Evolutionary conservation across 2,888 invertebrate genomes (phyloP), one percentile per base, ranked within the genome.

Genomic region (Heteromyza rotundicornis): DNA sequence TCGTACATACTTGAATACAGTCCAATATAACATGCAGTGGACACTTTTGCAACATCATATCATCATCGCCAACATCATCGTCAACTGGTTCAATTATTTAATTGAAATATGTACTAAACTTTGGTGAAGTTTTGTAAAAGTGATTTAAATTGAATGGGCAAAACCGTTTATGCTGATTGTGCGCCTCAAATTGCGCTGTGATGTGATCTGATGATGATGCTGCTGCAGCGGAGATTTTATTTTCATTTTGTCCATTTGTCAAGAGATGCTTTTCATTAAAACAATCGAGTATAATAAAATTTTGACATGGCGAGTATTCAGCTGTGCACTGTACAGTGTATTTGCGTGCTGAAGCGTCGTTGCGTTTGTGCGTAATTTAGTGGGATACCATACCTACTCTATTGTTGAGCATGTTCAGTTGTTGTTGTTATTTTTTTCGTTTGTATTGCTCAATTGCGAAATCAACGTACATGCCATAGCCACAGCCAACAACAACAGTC

Each of bases 51-150:
- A 27, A 27, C 27, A 27, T 40, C n/a, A 40, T n/a, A n/a, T n/a
- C n/a, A n/a, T n/a, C n/a, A n/a, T n/a, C n/a, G n/a, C n/a, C n/a
- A n/a, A n/a, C n/a, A n/a, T n/a, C n/a, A n/a, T n/a, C 40, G 14
- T 40, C 3, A 17, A 7, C 5, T 19, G 17, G 5, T 19, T 17
- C 76, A 75, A 75, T 74, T 74, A 75, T 76, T 71, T 75, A 74
- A 74, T 74, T 74, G 68, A 49, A 54, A 59, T 49, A 54, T 35
- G n/a, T n/a, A n/a, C n/a, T 3, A 24, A 59, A 35, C 54, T 64
- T 64, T 68, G 68, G 67, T 61, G 57, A 61, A 57, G 61, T 61
- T 57, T 19, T 20, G 32, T 5, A 27, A 8, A 27, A 16, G 14
- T 10, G 16, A 35, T 20, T 16, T 35, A 32, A 35, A 53, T 53